Percentiles rank a stretch among this genome's conserved stretches.
These are phyloP conservation scores for Hemibagrus wyckioides DNA, from an alignment of 2,113 vertebrate species.

Conservation along the genomic window DNA sequence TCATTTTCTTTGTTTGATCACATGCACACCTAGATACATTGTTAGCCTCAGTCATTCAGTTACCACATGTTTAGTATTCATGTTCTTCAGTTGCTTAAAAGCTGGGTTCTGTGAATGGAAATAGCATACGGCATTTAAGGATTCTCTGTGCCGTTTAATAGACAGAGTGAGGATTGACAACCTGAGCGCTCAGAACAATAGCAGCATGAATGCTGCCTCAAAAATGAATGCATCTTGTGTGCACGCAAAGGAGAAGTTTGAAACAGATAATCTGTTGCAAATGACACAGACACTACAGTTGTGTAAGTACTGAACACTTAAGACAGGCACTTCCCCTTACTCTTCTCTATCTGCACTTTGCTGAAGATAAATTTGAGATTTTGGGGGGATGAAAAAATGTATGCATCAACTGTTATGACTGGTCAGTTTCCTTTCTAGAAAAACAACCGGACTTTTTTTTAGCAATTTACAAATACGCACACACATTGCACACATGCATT, in stretches of 20 bases:
- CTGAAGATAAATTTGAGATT: background rate
- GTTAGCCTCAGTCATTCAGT: no score
- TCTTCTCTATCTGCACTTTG: background rate
- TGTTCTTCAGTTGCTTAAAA: background rate
- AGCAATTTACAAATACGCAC: no score
- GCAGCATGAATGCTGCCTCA: background rate
- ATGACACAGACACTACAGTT: background rate
- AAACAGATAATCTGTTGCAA: background rate
- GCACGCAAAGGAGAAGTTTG: background rate
- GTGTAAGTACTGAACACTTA: background rate
- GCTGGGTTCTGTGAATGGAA: no score
- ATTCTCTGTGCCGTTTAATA: no score
- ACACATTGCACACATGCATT: no score
- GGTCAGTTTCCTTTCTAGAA: background rate
- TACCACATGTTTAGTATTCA: background rate
- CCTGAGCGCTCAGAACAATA: background rate
- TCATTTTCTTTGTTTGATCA: no score
- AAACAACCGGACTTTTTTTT: no score
- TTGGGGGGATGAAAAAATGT: no score
- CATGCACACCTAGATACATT: no score
- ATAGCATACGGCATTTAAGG: no score
- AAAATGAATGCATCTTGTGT: background rate
- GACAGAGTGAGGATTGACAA: background rate
- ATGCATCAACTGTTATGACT: background rate
- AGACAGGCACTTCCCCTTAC: background rate